phyloP scores from a whole-genome alignment of 2,888 invertebrate species.

The Drosophila limbata region DNA sequence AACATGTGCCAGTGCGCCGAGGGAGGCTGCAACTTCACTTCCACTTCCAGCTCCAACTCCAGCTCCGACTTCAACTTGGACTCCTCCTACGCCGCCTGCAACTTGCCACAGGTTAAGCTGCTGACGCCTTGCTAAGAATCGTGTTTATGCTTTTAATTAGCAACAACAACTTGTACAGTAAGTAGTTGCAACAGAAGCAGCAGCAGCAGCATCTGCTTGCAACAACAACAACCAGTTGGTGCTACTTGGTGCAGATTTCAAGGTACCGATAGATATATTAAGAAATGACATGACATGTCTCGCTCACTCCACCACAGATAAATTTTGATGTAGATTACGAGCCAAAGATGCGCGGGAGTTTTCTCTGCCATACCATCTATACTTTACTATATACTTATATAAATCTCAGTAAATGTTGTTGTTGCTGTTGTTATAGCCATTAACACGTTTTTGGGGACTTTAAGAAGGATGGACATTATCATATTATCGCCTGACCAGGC shows the following conservation, averaged over 20 bases:
- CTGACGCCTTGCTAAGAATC: slow-evolving; percentile 80
- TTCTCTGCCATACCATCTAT: slow-evolving; percentile 27
- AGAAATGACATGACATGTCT: slow-evolving; percentile 80
- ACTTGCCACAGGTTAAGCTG: slow-evolving; percentile 50
- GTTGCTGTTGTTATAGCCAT: slow-evolving; percentile 45
- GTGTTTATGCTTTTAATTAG: slow-evolving; percentile 83
- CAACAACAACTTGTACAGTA: slow-evolving; percentile 81
- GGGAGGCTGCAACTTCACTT: slow-evolving; percentile 10
- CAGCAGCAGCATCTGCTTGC: slow-evolving; percentile 39
- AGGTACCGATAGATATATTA: slow-evolving; percentile 80
- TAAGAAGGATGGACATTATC: slow-evolving; percentile 66
- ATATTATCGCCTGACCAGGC: slow-evolving; percentile 63
- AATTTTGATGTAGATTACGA: slow-evolving; percentile 78
- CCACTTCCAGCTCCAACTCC: slow-evolving; percentile 6
- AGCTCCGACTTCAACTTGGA: background rate
- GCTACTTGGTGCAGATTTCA: slow-evolving; percentile 78
- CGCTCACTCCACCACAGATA: slow-evolving; percentile 71
- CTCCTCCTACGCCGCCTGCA: slow-evolving; percentile 62
- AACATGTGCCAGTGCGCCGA: slow-evolving; percentile 55
- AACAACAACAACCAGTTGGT: slow-evolving; percentile 58
- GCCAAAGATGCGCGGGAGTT: slow-evolving; percentile 59
- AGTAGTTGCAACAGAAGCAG: slow-evolving; percentile 60
- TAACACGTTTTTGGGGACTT: slow-evolving; percentile 69
- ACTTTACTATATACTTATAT: slow-evolving; percentile 7
- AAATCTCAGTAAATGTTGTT: slow-evolving; percentile 9